phyloP scores from a whole-genome alignment of 1,140 invertebrate genomes.

The Mylabris phalerata region DNA sequence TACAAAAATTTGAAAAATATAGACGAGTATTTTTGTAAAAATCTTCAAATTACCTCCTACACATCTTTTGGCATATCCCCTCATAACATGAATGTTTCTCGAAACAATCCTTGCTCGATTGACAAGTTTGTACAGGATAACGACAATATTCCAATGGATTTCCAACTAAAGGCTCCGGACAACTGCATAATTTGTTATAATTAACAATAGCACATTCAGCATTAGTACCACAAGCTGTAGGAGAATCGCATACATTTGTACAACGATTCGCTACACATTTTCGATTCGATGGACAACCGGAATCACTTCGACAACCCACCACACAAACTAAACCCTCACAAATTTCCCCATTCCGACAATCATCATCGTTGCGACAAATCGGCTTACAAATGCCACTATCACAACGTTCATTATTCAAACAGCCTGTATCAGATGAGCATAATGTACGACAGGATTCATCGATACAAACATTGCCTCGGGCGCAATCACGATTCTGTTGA shows the following conservation, averaged over 20 bases:
- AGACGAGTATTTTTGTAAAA: not conserved
- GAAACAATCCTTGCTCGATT: constrained; percentile 56
- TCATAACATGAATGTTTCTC: constrained; percentile 64
- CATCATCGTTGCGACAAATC: constrained; percentile 65
- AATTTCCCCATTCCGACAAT: constrained; percentile 77
- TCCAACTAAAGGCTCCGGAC: constrained; percentile 63
- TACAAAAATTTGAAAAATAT: constrained; percentile 42
- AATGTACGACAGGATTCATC: constrained; percentile 64
- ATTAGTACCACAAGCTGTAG: constrained; percentile 79
- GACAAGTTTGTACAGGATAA: constrained; percentile 57
- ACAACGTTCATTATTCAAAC: constrained; percentile 76
- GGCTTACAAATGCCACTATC: constrained; percentile 61
- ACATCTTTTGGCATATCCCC: constrained; percentile 65
- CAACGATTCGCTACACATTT: constrained; percentile 73
- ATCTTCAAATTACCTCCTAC: constrained; percentile 48
- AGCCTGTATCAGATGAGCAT: constrained; percentile 67
- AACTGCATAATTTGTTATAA: constrained; percentile 68
- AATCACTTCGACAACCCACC: constrained; percentile 73
- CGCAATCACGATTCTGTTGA: constrained; percentile 65
- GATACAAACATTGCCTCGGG: constrained; percentile 60
- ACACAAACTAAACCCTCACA: constrained; percentile 73
- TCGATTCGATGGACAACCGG: constrained; percentile 61
- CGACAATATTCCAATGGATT: constrained; percentile 68
- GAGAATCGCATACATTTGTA: constrained; percentile 61
- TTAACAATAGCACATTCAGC: constrained; percentile 61